These are phyloP conservation scores for Pristionchus entomophagus DNA, from an alignment of 2,888 invertebrate species.

Conservation along the genomic window DNA sequence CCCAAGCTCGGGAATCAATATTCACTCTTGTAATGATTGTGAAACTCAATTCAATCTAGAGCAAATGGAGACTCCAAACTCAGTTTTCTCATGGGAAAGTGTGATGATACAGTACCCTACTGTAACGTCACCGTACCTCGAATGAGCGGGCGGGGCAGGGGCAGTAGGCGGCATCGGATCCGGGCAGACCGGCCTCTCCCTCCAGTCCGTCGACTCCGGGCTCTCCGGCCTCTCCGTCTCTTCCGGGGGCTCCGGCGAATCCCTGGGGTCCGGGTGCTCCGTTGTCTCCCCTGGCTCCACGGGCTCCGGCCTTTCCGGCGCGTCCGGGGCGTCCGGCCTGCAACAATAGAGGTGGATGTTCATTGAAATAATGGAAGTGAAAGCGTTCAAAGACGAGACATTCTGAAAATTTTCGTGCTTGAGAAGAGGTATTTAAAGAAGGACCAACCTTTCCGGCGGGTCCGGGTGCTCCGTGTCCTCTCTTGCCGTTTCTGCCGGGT, in stretches of 20 bases:
- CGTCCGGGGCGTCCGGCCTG: slow-evolving; percentile 13
- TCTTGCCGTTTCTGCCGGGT: slow-evolving; percentile 32
- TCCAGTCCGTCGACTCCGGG: slow-evolving; percentile 18
- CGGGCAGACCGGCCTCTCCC: slow-evolving; percentile 37
- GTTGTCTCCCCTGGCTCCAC: slow-evolving; percentile 42
- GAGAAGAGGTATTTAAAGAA: too few species aligned
- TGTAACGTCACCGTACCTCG: slow-evolving; percentile 18
- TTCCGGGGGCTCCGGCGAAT: slow-evolving; percentile 36
- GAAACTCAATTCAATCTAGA: too few species aligned
- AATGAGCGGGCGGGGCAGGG: slow-evolving; percentile 39
- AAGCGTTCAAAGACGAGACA: too few species aligned
- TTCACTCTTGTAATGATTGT: too few species aligned
- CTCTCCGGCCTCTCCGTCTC: slow-evolving; percentile 21
- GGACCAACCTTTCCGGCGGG: slow-evolving; percentile 17
- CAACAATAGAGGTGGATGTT: neutral
- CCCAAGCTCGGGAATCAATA: neutral
- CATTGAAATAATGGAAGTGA: neutral
- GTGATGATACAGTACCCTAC: neutral
- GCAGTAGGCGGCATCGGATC: slow-evolving; percentile 44
- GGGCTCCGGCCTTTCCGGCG: slow-evolving; percentile 35
- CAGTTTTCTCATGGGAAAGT: too few species aligned
- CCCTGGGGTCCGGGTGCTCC: slow-evolving; percentile 37
- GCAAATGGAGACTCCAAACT: too few species aligned
- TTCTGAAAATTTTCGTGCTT: too few species aligned
- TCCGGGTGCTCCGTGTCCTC: slow-evolving; percentile 42